These are phyloP conservation scores for Drosophila melanica DNA, from an alignment of 1,140 invertebrate genomes.

Conservation along the genomic window DNA sequence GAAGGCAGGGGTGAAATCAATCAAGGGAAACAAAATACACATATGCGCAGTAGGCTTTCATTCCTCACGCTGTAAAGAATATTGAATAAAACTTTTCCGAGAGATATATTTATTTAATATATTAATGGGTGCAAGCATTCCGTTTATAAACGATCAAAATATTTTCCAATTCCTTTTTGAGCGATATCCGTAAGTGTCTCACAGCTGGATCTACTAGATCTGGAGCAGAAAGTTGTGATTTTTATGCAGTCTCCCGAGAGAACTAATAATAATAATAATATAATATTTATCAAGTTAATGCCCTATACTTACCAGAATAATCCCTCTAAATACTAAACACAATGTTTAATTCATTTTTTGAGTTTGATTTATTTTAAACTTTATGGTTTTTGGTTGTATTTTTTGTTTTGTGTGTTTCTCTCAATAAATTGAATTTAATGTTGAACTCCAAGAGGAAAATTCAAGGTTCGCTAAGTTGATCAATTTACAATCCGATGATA, in stretches of 20 bases:
- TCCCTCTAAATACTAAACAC: background rate
- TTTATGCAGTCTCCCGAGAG: too few relatives aligned
- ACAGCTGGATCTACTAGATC: too few relatives aligned
- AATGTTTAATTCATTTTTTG: background rate
- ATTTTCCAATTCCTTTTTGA: background rate
- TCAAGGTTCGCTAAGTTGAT: conserved; percentile 45
- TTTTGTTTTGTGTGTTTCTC: conserved; percentile 40
- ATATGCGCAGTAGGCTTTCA: background rate
- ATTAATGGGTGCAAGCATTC: too few relatives aligned
- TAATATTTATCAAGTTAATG: too few relatives aligned
- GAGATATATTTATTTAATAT: too few relatives aligned
- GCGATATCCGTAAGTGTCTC: background rate
- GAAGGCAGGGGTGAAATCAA: background rate
- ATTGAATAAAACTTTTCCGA: background rate
- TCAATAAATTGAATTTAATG: conserved; percentile 67
- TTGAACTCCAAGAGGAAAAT: conserved; percentile 79
- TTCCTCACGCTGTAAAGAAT: background rate
- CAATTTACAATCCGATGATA: conserved; percentile 48
- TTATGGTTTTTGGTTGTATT: conserved; percentile 46
- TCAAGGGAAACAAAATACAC: conserved; percentile 5
- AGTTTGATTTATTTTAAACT: conserved; percentile 69
- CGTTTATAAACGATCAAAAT: background rate
- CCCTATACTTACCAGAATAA: background rate
- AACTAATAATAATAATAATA: too few relatives aligned
- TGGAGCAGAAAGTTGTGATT: too few relatives aligned